Percentiles rank a stretch among this genome's conserved stretches.
phyloP scores from a whole-genome alignment of 2,797 vertebrate species.

The Zalophus californianus region DNA sequence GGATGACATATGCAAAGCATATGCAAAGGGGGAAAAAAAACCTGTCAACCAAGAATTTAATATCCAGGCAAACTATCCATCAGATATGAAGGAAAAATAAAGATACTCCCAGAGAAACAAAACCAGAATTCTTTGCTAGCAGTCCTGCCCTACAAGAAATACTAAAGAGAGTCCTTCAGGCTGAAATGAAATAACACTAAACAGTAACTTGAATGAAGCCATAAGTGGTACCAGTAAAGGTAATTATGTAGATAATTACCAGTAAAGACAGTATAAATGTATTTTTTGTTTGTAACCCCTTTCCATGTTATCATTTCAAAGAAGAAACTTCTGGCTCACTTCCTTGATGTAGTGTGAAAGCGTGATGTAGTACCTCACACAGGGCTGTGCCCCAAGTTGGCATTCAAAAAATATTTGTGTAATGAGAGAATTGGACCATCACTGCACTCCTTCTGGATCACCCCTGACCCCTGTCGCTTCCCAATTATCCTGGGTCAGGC shows the following conservation, averaged over 20 bases:
- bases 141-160: neutral
- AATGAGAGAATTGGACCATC: conserved; percentile 9
- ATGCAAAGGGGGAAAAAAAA: neutral
- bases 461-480: neutral
- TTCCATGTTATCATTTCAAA: neutral
- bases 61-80: neutral
- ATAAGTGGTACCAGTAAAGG: neutral
- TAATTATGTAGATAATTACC: neutral
- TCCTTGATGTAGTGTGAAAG: neutral
- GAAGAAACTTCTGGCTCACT: neutral
- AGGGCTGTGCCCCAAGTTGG: neutral
- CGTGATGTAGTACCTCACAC: neutral
- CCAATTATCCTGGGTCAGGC: neutral
- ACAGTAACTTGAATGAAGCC: neutral
- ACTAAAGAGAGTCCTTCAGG: neutral
- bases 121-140: neutral
- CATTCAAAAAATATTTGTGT: neutral
- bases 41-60: neutral
- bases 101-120: neutral
- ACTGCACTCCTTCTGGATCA: neutral
- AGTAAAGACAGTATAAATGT: neutral
- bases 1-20: neutral
- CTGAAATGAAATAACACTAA: neutral
- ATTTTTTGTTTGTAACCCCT: neutral
- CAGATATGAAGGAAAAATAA: neutral